Percentiles rank a stretch among this genome's conserved stretches.
Evolutionary conservation across 1,140 invertebrate species (phyloP).

Genomic region (Atta cephalotes): DNA sequence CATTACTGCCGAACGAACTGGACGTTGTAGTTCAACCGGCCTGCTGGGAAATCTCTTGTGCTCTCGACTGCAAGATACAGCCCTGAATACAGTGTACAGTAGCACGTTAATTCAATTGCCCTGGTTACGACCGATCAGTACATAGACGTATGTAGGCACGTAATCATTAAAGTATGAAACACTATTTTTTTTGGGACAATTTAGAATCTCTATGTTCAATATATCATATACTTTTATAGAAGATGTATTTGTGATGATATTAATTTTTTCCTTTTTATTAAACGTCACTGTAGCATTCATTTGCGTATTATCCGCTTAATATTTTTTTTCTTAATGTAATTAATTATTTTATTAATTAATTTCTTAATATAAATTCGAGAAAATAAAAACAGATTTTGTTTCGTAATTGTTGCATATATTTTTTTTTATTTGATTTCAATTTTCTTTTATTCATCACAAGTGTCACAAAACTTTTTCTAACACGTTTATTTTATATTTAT

Average conservation of each 20-base stretch:
- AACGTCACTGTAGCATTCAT: not conserved
- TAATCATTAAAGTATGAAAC: conserved; percentile 53
- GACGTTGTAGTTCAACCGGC: conserved; percentile 30
- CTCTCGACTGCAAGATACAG: conserved; percentile 48
- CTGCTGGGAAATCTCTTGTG: conserved; percentile 60
- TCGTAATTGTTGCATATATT: not conserved
- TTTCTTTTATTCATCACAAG: too few species aligned
- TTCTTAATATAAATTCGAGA: not conserved
- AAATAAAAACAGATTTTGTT: not conserved
- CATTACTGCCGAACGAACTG: conserved; percentile 47
- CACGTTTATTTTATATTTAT: conserved; percentile 3
- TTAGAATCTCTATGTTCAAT: not conserved
- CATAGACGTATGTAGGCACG: not conserved
- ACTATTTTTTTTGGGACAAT: not conserved
- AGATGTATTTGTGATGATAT: not conserved
- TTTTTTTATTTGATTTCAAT: not conserved
- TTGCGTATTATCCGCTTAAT: not conserved
- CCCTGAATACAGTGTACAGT: conserved; percentile 34
- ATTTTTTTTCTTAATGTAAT: too few species aligned
- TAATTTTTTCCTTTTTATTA: not conserved
- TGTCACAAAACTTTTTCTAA: not conserved
- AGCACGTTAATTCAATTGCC: conserved; percentile 51
- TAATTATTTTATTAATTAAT: too few species aligned
- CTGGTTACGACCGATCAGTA: conserved; percentile 23
- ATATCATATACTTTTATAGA: not conserved